phyloP scores from a whole-genome alignment of 2,888 invertebrate genomes.

The Nomada lathburiana region DNA sequence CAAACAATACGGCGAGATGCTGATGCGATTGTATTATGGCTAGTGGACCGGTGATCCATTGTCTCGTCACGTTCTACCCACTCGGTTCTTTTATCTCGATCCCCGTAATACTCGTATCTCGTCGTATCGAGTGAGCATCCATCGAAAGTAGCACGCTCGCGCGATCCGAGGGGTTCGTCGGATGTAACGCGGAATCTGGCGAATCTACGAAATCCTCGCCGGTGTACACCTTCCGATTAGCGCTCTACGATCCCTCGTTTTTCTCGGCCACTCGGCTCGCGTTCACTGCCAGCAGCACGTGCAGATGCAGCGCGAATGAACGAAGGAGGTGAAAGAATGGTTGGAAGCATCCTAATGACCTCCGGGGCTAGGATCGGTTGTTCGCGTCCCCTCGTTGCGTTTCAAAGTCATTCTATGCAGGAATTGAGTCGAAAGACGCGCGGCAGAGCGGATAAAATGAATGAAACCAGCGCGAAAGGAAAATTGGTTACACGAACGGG shows the following conservation, averaged over 20 bases:
- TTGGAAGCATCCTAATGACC: slow-evolving; percentile 67
- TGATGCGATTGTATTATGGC: slow-evolving; percentile 84
- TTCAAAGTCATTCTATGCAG: slow-evolving; percentile 15
- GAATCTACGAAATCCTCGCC: slow-evolving; percentile 45
- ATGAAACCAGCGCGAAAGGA: slow-evolving; percentile 77
- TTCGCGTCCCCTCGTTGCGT: neutral
- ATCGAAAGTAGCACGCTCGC: slow-evolving; percentile 82
- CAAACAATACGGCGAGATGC: slow-evolving; percentile 84
- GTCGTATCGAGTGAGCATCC: slow-evolving; percentile 84
- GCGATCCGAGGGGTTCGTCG: slow-evolving; percentile 61
- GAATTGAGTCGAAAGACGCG: slow-evolving; percentile 58
- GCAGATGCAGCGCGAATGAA: neutral
- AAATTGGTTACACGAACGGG: slow-evolving; percentile 75
- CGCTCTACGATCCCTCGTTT: too few species aligned
- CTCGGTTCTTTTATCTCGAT: slow-evolving; percentile 84
- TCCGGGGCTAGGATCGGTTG: slow-evolving; percentile 23
- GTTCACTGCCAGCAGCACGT: neutral
- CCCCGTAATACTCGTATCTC: slow-evolving; percentile 80
- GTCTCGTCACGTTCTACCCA: slow-evolving; percentile 84
- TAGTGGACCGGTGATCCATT: slow-evolving; percentile 83
- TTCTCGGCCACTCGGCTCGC: too few species aligned
- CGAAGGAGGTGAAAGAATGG: neutral
- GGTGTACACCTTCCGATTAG: neutral
- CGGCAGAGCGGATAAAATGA: slow-evolving; percentile 68
- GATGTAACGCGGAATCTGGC: slow-evolving; percentile 55